Percentiles rank a stretch among this genome's conserved stretches.
phyloP scores from a whole-genome alignment of 1,140 invertebrate genomes.

The Ladona fulva region DNA sequence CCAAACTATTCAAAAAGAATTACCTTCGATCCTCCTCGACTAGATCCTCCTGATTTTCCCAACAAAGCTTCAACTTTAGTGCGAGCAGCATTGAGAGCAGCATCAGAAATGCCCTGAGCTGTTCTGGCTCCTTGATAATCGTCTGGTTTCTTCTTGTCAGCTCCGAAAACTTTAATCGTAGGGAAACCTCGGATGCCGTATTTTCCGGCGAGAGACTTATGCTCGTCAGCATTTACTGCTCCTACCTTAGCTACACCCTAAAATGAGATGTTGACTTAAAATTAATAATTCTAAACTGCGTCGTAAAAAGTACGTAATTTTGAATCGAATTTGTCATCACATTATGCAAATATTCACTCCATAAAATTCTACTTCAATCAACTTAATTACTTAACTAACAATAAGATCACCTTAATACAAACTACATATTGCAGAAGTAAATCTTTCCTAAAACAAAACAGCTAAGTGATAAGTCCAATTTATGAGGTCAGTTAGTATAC shows the following conservation, averaged over 20 bases:
- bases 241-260: conserved; percentile 89
- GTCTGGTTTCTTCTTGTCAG: conserved; percentile 75
- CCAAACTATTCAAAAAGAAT: neutral
- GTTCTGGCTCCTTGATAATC: conserved; percentile 81
- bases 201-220: conserved; percentile 68
- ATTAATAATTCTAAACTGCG: too few relatives aligned
- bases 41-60: conserved; percentile 41
- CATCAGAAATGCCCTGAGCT: conserved; percentile 77
- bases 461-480: too few relatives aligned
- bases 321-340: too few relatives aligned
- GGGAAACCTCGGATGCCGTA: conserved; percentile 89
- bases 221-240: conserved; percentile 83
- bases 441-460: too few relatives aligned
- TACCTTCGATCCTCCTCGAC: conserved; percentile 20
- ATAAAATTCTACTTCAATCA: too few relatives aligned
- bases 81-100: conserved; percentile 59
- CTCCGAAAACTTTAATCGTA: conserved; percentile 90
- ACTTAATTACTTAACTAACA: too few relatives aligned
- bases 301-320: too few relatives aligned
- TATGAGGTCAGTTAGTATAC: too few relatives aligned
- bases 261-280: conserved; percentile 24
- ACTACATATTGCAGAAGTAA: too few relatives aligned
- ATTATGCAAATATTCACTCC: too few relatives aligned
- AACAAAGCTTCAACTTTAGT: conserved; percentile 58
- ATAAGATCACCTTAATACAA: too few relatives aligned